phyloP scores from a whole-genome alignment of 2,113 vertebrate species.

The Psilopogon haemacephalus region DNA sequence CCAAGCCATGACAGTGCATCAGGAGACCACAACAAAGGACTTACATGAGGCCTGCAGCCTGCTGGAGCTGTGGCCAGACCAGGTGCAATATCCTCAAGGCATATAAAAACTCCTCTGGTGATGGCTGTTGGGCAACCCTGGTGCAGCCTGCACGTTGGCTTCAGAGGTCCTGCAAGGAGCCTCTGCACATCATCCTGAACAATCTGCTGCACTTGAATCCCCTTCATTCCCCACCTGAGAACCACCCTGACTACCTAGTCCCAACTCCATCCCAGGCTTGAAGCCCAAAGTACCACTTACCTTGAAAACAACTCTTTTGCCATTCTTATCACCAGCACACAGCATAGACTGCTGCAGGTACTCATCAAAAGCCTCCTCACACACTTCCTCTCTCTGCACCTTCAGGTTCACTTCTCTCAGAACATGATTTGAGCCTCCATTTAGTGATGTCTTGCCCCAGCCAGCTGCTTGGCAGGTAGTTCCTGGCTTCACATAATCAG shows the following conservation, averaged over 20 bases:
- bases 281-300: not conserved
- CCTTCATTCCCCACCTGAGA: not conserved
- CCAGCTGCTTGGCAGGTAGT: rapidly evolving
- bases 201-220: not conserved
- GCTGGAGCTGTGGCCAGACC: not conserved
- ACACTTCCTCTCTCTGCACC: rapidly evolving
- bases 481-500: rapidly evolving
- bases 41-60: not conserved
- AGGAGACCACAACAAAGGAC: not conserved
- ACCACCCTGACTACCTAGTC: not conserved
- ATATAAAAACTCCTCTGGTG: not conserved
- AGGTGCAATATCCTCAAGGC: not conserved
- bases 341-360: not conserved
- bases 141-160: not conserved
- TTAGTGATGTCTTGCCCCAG: not conserved
- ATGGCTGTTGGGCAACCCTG: not conserved
- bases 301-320: rapidly evolving
- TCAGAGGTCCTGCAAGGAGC: not conserved
- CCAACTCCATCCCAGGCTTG: not conserved
- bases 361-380: rapidly evolving
- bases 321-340: rapidly evolving
- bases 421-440: not conserved
- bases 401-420: not conserved
- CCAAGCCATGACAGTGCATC: not conserved
- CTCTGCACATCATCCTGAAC: not conserved